phyloP scores from a whole-genome alignment of 2,888 invertebrate species.

The Volucella inflata region DNA sequence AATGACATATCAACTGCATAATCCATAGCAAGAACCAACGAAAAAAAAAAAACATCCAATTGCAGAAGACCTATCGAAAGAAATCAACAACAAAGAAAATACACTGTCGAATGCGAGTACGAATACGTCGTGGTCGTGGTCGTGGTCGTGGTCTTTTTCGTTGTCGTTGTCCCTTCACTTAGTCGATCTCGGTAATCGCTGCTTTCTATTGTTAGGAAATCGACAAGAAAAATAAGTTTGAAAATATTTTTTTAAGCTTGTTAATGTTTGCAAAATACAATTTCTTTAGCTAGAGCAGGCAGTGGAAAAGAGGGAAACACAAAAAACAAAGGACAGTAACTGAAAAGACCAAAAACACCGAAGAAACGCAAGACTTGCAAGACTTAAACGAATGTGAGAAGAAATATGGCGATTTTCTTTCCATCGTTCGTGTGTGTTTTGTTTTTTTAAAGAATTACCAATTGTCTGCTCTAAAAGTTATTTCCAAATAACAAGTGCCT shows the following conservation, averaged over 20 bases:
- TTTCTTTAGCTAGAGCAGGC: neutral
- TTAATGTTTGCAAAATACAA: slow-evolving; percentile 29
- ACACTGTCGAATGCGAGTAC: neutral
- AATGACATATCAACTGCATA: slow-evolving; percentile 24
- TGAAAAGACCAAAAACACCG: neutral
- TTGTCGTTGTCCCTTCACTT: neutral
- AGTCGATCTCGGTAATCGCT: neutral
- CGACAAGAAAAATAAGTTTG: slow-evolving; percentile 6
- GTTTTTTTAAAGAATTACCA: neutral
- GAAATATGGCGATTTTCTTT: slow-evolving; percentile 12
- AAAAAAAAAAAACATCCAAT: too few relatives aligned
- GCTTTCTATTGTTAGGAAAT: neutral
- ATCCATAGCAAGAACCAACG: neutral
- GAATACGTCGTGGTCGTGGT: neutral
- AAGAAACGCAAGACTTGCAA: neutral
- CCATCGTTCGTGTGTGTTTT: slow-evolving; percentile 25
- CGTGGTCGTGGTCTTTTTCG: slow-evolving; percentile 4
- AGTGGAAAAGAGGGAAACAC: slow-evolving; percentile 21
- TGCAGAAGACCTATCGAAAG: neutral
- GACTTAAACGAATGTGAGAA: too few relatives aligned
- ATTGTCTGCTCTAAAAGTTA: neutral
- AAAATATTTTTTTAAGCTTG: neutral
- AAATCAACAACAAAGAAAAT: slow-evolving; percentile 6
- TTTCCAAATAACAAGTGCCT: slow-evolving; percentile 6
- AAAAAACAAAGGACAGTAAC: slow-evolving; percentile 28